Conservation (phyloP, 2,888 invertebrate genomes). For the Nemurella pictetii region DNA sequence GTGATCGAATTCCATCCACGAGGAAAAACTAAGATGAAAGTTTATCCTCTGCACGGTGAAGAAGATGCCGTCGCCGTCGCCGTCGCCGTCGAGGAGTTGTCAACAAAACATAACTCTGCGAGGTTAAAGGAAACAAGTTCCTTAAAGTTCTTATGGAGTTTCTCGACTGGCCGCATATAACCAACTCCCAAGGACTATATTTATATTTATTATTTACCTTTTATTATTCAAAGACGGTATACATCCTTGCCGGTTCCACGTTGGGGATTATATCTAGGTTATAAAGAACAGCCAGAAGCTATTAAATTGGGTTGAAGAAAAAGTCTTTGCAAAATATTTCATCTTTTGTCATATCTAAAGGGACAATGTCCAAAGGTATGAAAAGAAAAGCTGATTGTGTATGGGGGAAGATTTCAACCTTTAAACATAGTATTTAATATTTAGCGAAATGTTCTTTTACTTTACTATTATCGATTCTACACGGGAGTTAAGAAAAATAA, state of each 20-base stretch:
- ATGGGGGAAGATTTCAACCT: background rate
- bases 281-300: background rate
- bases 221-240: background rate
- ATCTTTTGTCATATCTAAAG: background rate
- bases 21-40: constrained; percentile 7
- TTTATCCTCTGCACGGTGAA: background rate
- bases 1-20: constrained; percentile 19
- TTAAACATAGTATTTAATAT: background rate
- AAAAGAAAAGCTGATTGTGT: background rate
- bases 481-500: background rate
- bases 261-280: background rate
- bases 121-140: background rate
- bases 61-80: background rate
- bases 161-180: background rate
- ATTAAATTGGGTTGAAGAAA: background rate
- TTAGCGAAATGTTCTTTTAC: background rate
- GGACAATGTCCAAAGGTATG: background rate
- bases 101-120: constrained; percentile 5
- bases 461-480: background rate
- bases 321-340: background rate
- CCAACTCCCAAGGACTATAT: background rate
- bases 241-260: background rate
- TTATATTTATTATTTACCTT: background rate
- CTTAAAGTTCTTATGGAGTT: background rate
- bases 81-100: background rate